Percentiles rank a stretch among this genome's conserved stretches.
These are phyloP conservation scores for Drosophila monieri DNA, from an alignment of 2,888 invertebrate genomes.

Conservation along the genomic window DNA sequence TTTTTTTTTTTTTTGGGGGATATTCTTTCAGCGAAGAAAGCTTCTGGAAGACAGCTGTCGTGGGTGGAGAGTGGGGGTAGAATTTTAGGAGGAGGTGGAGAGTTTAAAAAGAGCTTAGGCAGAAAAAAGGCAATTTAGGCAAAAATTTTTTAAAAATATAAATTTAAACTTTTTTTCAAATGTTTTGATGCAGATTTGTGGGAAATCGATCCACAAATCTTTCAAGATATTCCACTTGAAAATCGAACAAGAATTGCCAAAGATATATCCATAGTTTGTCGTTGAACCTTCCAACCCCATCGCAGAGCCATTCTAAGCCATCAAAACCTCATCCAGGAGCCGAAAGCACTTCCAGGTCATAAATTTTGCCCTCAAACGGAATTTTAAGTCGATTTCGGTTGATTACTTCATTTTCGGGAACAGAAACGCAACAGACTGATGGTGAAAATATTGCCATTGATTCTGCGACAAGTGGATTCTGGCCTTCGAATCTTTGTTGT, in stretches of 20 bases:
- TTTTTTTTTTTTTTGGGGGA: constrained; percentile 27
- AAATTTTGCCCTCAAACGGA: constrained; percentile 60
- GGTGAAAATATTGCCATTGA: constrained; percentile 81
- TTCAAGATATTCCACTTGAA: background rate
- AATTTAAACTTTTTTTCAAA: background rate
- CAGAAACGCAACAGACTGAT: constrained; percentile 61
- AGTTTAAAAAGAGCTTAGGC: no score
- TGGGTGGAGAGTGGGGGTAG: background rate
- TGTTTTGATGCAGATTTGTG: background rate
- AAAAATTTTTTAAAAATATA: background rate
- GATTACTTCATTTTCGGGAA: constrained; percentile 72
- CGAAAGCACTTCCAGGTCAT: constrained; percentile 65
- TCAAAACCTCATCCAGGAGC: constrained; percentile 4
- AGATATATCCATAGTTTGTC: background rate
- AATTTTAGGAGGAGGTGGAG: background rate
- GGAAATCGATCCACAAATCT: background rate
- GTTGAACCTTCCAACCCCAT: constrained; percentile 20
- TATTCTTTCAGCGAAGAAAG: constrained; percentile 13
- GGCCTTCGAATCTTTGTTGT: background rate
- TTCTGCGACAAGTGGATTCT: constrained; percentile 81
- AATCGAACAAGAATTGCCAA: background rate
- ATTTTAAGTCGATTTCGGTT: constrained; percentile 65
- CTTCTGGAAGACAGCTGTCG: constrained; percentile 18
- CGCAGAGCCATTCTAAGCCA: background rate
- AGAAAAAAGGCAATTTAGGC: no score